A percentile compares a stretch with the other conserved stretches of the same genome.
phyloP scores from a whole-genome alignment of 2,113 vertebrate species.

The Colistium nudipinnis region DNA sequence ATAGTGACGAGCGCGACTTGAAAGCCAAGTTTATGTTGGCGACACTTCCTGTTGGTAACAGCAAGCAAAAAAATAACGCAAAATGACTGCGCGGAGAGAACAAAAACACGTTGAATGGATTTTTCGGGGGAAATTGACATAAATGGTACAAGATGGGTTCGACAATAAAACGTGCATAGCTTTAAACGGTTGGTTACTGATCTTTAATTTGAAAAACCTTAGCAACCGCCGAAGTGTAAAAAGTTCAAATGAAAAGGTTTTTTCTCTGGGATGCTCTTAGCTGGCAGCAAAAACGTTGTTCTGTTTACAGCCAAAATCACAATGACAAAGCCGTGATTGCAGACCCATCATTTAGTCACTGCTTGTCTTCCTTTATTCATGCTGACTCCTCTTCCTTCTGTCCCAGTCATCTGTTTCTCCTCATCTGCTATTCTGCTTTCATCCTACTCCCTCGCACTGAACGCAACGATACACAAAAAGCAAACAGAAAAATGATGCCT shows the following conservation, averaged over 20 bases:
- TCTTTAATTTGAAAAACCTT: not conserved
- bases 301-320: not conserved
- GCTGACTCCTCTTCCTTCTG: conserved; percentile 41
- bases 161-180: not conserved
- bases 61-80: too few relatives aligned
- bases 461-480: conserved; percentile 46
- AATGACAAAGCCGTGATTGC: conserved; percentile 3
- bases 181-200: not conserved
- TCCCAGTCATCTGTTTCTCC: conserved; percentile 27
- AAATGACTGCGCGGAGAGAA: too few relatives aligned
- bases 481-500: conserved; percentile 52
- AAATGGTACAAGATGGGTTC: too few relatives aligned
- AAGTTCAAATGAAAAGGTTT: not conserved
- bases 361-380: conserved; percentile 11
- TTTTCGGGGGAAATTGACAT: too few relatives aligned
- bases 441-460: conserved; percentile 23
- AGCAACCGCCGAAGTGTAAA: not conserved
- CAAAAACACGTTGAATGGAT: too few relatives aligned
- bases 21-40: too few relatives aligned
- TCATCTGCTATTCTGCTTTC: conserved; percentile 51
- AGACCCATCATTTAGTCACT: conserved; percentile 9
- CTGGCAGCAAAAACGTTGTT: not conserved
- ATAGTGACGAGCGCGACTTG: too few relatives aligned
- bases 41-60: too few relatives aligned
- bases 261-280: not conserved